Base-by-base conservation (phyloP, 1,140 invertebrate genomes). In the Achatina immaculata region DNA sequence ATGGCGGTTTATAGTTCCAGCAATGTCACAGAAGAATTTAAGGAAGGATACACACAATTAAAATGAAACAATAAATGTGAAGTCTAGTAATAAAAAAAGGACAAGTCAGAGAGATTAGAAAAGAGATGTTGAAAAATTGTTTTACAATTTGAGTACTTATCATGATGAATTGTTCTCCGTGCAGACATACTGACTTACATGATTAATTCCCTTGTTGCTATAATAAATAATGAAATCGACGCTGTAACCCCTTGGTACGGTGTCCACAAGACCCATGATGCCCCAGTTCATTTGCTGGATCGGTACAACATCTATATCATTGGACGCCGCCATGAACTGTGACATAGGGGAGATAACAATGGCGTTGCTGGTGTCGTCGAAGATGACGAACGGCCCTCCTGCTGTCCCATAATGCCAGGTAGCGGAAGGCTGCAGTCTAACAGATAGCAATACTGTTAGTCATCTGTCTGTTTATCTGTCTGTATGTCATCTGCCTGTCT, bases 201-300 rank as follows among this genome's bases (percentile, higher is more conserved):
- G 82, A 73, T 85, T 88, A 14, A 87, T 80, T 3, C 86, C 86
- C 43, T 84, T 28, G 38, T 69, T 55, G 43, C 73, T 78, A 74
- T 84, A 85, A 66, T 76, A 85, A 3, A 86, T 58, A 24, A 88
- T 77, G 42, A 80, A 81, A 28, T 83, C 76, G 6, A 71, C n/a
- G 16, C n/a, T 43, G 66, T 82, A 85, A 42, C 73, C 74, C 9
- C 16, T 43, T 31, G 84, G 84, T 19, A 88, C 81, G 19, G 31
- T 55, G 48, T 83, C 73, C n/a, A 86, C 84, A 28, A 73, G 80
- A 68, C 88, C 87, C 87, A 89, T 89, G 28, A 88, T 80, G 24
- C 88, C 88, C 71, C 79, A 81, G 69, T 28, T 62, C 36, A 79
- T 24, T 36, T 48, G 40, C 16, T 66, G 45, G 9, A n/a, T 28